Conservation (phyloP, 37 sponge, comb jelly and placozoan species). For the Petrosia ficiformis region DNA sequence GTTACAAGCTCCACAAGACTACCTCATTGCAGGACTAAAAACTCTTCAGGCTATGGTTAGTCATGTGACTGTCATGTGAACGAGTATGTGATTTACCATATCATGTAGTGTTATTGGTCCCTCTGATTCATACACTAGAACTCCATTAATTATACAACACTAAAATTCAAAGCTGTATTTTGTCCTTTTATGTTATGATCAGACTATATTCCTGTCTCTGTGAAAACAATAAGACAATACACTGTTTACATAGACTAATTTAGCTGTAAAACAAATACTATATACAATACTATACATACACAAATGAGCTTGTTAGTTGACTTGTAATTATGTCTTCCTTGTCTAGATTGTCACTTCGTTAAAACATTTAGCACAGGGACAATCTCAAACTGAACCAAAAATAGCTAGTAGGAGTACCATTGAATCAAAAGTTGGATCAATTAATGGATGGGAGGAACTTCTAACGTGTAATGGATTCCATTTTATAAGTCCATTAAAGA, state of each 20-base stretch:
- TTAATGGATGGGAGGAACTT: constrained; percentile 85
- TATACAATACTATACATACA: neutral
- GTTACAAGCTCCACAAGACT: constrained; percentile 65
- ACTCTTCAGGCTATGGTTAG: constrained; percentile 68
- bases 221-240: too few species aligned
- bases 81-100: neutral
- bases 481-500: constrained; percentile 60
- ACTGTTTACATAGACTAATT: too few species aligned
- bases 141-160: neutral
- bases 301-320: neutral
- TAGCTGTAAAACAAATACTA: too few species aligned
- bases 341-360: constrained; percentile 50
- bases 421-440: constrained; percentile 59
- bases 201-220: too few species aligned
- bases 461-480: constrained; percentile 75
- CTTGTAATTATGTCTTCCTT: neutral
- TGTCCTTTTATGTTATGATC: too few species aligned
- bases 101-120: neutral
- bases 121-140: neutral
- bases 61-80: neutral
- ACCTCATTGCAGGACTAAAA: constrained; percentile 59
- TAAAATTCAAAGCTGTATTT: too few species aligned
- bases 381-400: constrained; percentile 50
- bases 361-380: constrained; percentile 39
- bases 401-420: constrained; percentile 43